Evolutionary conservation across 2,113 vertebrate species (phyloP).

Genomic region (Nipponia nippon): DNA sequence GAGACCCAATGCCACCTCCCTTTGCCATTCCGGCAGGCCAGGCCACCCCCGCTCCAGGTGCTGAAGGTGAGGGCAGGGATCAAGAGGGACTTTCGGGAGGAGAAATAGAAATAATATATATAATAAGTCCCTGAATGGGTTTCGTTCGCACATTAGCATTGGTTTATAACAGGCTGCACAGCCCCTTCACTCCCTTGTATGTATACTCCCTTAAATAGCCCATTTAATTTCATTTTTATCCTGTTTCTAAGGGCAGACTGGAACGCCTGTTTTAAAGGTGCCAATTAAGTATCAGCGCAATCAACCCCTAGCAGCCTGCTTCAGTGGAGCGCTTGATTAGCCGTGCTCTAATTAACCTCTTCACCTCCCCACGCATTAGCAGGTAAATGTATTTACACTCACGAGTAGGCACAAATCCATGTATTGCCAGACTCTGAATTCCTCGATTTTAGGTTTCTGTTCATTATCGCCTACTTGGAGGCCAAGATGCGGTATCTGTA

Average conservation of each 20-base stretch:
- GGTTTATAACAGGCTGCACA: background rate
- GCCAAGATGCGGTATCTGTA: background rate
- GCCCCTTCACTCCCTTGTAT: background rate
- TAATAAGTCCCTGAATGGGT: background rate
- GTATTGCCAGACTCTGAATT: background rate
- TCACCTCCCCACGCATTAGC: background rate
- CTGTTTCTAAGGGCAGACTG: background rate
- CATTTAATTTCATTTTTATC: background rate
- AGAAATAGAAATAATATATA: background rate
- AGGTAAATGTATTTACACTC: slow-evolving; percentile 16
- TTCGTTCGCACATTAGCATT: background rate
- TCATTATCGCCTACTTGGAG: background rate
- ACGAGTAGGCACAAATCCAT: background rate
- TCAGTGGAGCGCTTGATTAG: background rate
- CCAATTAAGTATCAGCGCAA: background rate
- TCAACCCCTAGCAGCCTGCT: background rate
- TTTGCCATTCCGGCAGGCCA: background rate
- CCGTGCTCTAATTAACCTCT: slow-evolving; percentile 46
- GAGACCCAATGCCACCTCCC: too few species aligned
- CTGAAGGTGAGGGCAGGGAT: background rate
- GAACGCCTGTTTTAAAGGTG: background rate
- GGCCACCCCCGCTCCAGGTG: background rate
- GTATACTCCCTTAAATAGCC: background rate
- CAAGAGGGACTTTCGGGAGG: background rate
- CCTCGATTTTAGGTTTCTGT: background rate